Conservation (phyloP, 92 coral and sea anemone genomes). For the Galaxea fascicularis region DNA sequence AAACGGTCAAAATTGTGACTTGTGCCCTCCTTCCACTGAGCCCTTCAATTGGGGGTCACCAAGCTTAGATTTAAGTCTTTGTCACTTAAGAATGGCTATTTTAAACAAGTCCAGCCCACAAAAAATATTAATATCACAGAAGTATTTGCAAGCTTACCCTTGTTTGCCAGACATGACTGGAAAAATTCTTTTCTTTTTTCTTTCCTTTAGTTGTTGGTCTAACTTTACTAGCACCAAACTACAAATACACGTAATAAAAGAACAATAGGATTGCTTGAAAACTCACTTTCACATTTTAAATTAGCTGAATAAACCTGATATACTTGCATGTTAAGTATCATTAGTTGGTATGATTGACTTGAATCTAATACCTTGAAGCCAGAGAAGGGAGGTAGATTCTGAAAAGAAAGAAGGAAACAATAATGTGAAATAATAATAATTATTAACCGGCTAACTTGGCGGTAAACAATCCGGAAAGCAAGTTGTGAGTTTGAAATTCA, state of each 20-base stretch:
- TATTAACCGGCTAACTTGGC: neutral
- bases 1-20: too few relatives aligned
- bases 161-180: conserved; percentile 83
- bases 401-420: conserved; percentile 7
- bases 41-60: too few relatives aligned
- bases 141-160: conserved; percentile 63
- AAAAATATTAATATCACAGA: too few relatives aligned
- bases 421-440: neutral
- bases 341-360: too few relatives aligned
- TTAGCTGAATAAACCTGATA: neutral
- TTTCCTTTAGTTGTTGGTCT: conserved; percentile 33
- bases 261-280: neutral
- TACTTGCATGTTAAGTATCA: too few relatives aligned
- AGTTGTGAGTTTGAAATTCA: too few relatives aligned
- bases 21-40: too few relatives aligned
- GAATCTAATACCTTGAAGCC: conserved; percentile 67
- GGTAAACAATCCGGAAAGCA: neutral
- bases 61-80: too few relatives aligned
- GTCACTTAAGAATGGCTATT: too few relatives aligned
- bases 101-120: neutral
- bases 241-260: neutral
- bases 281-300: neutral
- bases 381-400: conserved; percentile 91
- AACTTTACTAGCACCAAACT: conserved; percentile 55
- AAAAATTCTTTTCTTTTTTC: conserved; percentile 25